Percentiles rank a stretch among this genome's conserved stretches.
phyloP scores from a whole-genome alignment of 1,140 invertebrate species.

The Mylabris phalerata region DNA sequence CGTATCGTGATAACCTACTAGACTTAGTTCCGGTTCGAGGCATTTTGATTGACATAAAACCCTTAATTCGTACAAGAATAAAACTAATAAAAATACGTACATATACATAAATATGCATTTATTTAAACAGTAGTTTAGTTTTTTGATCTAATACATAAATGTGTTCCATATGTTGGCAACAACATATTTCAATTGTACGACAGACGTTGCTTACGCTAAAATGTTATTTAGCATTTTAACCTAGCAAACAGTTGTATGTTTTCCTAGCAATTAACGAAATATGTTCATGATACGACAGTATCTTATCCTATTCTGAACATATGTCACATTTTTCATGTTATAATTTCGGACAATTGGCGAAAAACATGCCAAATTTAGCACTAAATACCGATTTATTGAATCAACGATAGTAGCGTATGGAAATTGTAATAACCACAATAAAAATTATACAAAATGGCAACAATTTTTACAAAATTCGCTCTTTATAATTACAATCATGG shows the following conservation, averaged over 20 bases:
- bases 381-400: too few relatives aligned
- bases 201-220: slow-evolving; percentile 20
- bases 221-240: slow-evolving; percentile 21
- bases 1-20: not conserved
- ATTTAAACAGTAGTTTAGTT: slow-evolving; percentile 23
- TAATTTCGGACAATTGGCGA: too few relatives aligned
- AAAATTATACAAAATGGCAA: too few relatives aligned
- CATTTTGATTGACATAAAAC: slow-evolving; percentile 25
- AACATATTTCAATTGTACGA: slow-evolving; percentile 23
- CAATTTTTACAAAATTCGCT: too few relatives aligned
- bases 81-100: slow-evolving; percentile 5
- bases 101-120: slow-evolving; percentile 24
- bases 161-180: slow-evolving; percentile 25
- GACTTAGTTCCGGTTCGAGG: slow-evolving; percentile 16
- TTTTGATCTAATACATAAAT: slow-evolving; percentile 6
- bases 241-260: slow-evolving; percentile 22
- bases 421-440: too few relatives aligned
- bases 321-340: slow-evolving; percentile 19
- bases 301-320: slow-evolving; percentile 29
- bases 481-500: too few relatives aligned
- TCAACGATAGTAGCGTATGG: too few relatives aligned
- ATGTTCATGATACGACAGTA: slow-evolving; percentile 23
- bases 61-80: slow-evolving; percentile 5
- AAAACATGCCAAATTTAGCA: too few relatives aligned
- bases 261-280: slow-evolving; percentile 27